These are phyloP conservation scores for Saccostrea echinata DNA, from an alignment of 1,140 invertebrate species.

Conservation along the genomic window DNA sequence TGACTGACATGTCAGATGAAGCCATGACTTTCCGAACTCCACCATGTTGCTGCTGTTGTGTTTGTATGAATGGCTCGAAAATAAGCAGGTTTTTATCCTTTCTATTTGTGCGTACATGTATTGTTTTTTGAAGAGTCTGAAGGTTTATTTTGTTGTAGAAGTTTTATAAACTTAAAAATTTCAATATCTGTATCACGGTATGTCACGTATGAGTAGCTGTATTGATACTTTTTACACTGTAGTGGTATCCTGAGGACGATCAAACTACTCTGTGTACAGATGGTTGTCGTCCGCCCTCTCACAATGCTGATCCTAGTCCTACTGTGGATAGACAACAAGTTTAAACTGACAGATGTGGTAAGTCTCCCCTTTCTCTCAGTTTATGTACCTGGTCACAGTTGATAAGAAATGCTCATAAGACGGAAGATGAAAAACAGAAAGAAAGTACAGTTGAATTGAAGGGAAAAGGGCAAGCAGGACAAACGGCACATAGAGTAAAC, in stretches of 20 bases:
- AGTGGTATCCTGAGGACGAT: neutral
- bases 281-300: neutral
- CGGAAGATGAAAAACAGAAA: no score
- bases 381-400: no score
- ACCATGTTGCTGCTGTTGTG: neutral
- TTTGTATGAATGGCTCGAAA: neutral
- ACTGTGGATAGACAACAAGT: slow-evolving; percentile 10
- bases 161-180: no score
- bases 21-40: neutral
- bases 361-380: neutral
- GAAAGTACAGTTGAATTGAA: no score
- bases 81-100: neutral
- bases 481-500: no score
- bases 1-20: neutral
- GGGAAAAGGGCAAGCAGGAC: no score
- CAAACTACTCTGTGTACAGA: neutral
- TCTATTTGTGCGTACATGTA: neutral
- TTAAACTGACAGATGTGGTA: neutral
- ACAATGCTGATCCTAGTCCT: slow-evolving; percentile 2
- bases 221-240: neutral
- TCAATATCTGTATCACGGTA: no score
- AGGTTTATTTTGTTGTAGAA: neutral
- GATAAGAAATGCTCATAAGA: no score
- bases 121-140: neutral
- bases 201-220: no score